Evolutionary conservation across 2,113 vertebrate species (phyloP).

Genomic region (Ophiodon elongatus): DNA sequence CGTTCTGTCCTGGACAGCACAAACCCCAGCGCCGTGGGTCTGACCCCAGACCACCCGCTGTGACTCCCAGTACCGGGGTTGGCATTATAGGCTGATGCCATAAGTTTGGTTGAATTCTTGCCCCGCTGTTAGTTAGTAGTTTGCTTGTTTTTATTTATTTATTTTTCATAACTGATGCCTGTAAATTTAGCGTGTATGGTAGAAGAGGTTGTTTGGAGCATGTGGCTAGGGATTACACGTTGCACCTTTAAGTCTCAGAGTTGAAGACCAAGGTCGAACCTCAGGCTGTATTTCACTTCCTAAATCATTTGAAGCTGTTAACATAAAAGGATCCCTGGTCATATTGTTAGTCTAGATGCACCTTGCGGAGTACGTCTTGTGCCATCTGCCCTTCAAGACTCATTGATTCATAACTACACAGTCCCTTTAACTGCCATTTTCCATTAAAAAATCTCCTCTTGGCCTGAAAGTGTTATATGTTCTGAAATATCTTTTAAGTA

Average conservation of each 20-base stretch:
- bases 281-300: background rate
- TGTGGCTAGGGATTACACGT: background rate
- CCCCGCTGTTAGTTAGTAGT: background rate
- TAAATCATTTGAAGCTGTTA: slow-evolving; percentile 19
- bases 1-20: too few relatives aligned
- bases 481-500: slow-evolving; percentile 6
- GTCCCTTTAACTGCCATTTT: slow-evolving; percentile 16
- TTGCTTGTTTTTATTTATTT: background rate
- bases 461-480: background rate
- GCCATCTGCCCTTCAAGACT: slow-evolving; percentile 37
- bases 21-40: background rate
- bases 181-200: background rate
- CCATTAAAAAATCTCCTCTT: slow-evolving; percentile 10
- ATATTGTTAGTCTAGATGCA: slow-evolving; percentile 31
- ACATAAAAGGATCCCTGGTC: slow-evolving; percentile 10
- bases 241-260: background rate
- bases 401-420: slow-evolving; percentile 33
- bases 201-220: background rate
- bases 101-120: background rate
- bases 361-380: slow-evolving; percentile 5
- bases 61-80: too few relatives aligned
- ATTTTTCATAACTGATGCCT: background rate
- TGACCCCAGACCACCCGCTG: background rate
- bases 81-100: background rate
- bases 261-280: background rate